Evolutionary conservation across 2,888 invertebrate species (phyloP), one percentile per base, ranked within the genome.

Genomic region (Nebria brevicollis): DNA sequence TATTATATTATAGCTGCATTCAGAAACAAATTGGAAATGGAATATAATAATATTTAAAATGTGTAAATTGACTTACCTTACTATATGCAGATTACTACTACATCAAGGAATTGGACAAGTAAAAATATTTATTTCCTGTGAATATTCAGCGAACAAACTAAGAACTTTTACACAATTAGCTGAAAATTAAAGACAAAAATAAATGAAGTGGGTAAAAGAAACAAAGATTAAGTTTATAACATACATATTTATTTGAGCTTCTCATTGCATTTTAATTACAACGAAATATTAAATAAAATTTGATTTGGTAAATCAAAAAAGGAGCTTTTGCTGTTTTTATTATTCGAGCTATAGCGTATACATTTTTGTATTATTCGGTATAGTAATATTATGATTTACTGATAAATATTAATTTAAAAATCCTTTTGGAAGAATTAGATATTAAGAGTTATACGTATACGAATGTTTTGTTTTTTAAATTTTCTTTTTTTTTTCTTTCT

Each of bases 221-320:
- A 90, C 88, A 86, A 87, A 82, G 87, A 85, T 89, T 88, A 89
- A 92, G 92, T 93, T 93, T 93, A 93, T 94, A 94, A 94, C 94
- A 94, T 94, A 94, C 93, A 93, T 94, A 94, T 94, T 94, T 94
- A 94, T 94, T 94, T 94, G 94, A 94, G 94, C 94, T 93, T 94
- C 91, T 94, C 93, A 94, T 94, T 94, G 94, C 94, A 93, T 93
- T 94, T 93, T 93, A 94, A 93, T 93, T 94, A 94, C 94, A 94
- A 94, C 94, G 94, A 94, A 94, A 94, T 94, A 93, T 93, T 93
- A 94, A 94, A 94, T 94, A 93, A 94, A 93, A 93, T 93, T 88
- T 85, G 92, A 92, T 93, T 92, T 94, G 93, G 93, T 93, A 93
- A 93, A 93, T 93, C 92, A 93, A 93, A 91, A 92, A 92, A 70